Conservation (phyloP, 2,113 vertebrate species). For the Cacatua alba region DNA sequence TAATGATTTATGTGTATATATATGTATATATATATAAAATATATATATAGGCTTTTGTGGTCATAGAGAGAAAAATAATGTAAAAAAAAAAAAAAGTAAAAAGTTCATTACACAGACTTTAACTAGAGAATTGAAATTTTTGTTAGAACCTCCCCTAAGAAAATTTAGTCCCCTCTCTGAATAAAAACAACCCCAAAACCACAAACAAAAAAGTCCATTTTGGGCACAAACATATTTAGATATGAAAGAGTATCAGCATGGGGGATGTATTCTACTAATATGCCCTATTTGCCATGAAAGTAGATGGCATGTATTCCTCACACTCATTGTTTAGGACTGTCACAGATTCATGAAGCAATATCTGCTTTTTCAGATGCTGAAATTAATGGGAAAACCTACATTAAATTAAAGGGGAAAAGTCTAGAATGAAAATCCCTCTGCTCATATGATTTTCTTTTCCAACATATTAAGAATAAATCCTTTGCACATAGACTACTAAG, state of each 20-base stretch:
- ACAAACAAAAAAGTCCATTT: not conserved
- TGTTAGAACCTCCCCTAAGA: accelerated
- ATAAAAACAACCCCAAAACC: not conserved
- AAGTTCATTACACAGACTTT: not conserved
- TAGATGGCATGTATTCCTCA: not conserved
- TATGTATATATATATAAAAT: not conserved
- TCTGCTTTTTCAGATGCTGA: not conserved
- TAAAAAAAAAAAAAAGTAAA: not conserved
- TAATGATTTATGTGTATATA: not conserved
- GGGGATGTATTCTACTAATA: not conserved
- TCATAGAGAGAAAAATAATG: not conserved
- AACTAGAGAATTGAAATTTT: not conserved
- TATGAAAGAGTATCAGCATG: not conserved
- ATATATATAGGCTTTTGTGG: not conserved
- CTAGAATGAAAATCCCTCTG: not conserved
- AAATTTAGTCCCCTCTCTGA: not conserved
- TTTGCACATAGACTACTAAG: not conserved
- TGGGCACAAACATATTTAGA: not conserved
- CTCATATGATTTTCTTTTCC: not conserved
- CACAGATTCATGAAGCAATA: not conserved
- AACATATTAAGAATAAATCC: not conserved
- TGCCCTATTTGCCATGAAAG: accelerated
- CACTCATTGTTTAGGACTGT: not conserved
- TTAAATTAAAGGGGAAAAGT: not conserved
- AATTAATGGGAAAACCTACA: not conserved